Evolutionary conservation across 2,797 vertebrate genomes (phyloP).

Genomic region (Hozukius guyotensis): DNA sequence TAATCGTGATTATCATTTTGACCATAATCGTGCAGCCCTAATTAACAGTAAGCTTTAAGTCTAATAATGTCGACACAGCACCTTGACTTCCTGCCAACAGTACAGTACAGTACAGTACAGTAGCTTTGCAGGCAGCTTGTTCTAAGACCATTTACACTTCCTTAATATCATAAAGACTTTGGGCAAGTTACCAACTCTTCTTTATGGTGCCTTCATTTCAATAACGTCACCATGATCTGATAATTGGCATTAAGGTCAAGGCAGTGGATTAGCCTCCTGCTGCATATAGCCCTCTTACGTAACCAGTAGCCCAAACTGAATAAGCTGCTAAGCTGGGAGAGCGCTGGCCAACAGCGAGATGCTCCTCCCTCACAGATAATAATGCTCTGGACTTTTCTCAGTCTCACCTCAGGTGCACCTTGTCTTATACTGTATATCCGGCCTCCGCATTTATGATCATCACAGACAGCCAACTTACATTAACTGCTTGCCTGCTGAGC

Average conservation of each 20-base stretch:
- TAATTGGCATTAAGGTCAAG: slow-evolving; percentile 83
- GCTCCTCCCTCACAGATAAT: slow-evolving; percentile 29
- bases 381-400: not conserved
- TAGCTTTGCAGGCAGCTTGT: not conserved
- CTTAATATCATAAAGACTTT: not conserved
- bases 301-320: slow-evolving; percentile 65
- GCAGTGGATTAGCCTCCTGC: slow-evolving; percentile 76
- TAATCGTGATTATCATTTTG: too few relatives aligned
- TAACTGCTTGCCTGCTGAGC: not conserved
- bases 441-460: not conserved
- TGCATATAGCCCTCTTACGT: slow-evolving; percentile 81
- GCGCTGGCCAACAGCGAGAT: slow-evolving; percentile 38
- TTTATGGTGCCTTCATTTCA: slow-evolving; percentile 63
- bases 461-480: not conserved
- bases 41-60: too few relatives aligned
- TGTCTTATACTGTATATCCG: not conserved
- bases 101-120: not conserved
- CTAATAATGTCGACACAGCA: not conserved
- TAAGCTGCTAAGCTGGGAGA: slow-evolving; percentile 79
- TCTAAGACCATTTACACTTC: not conserved
- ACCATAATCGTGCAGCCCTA: too few relatives aligned
- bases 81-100: too few relatives aligned
- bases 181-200: slow-evolving; percentile 21
- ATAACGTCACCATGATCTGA: slow-evolving; percentile 74
- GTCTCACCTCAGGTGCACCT: not conserved